These are phyloP conservation scores for Leptopilina drosophilae DNA, from an alignment of 2,888 invertebrate genomes.

Conservation along the genomic window DNA sequence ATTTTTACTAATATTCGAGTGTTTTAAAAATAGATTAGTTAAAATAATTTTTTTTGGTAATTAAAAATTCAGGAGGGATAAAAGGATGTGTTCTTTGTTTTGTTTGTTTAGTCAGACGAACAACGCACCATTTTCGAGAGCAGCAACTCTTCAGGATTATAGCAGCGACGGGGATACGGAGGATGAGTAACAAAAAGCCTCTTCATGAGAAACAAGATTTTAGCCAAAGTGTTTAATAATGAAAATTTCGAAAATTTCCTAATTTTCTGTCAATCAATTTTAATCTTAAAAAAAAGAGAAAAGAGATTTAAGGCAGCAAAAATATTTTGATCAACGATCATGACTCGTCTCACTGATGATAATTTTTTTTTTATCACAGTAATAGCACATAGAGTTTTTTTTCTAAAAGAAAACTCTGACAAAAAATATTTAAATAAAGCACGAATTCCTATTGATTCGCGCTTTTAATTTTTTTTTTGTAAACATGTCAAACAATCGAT, in stretches of 20 bases:
- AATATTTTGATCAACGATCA: not conserved
- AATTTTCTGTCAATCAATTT: conserved; percentile 1
- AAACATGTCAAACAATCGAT: conserved; percentile 8
- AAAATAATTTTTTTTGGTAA: not conserved
- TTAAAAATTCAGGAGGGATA: not conserved
- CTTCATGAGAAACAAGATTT: conserved; percentile 36
- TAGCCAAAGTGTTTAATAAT: not conserved
- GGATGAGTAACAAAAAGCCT: conserved; percentile 85
- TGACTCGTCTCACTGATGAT: conserved; percentile 10
- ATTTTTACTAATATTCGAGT: not conserved
- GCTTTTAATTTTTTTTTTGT: conserved; percentile 52
- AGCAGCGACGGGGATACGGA: conserved; percentile 95
- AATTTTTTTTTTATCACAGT: conserved; percentile 8
- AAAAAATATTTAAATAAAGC: not conserved
- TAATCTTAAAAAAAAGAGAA: not conserved
- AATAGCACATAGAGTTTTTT: conserved; percentile 3
- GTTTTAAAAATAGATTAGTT: too few relatives aligned
- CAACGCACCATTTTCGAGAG: conserved; percentile 79
- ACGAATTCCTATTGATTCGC: conserved; percentile 64
- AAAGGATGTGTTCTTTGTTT: conserved; percentile 1
- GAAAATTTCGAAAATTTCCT: not conserved
- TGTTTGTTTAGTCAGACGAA: conserved; percentile 76
- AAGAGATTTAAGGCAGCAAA: conserved; percentile 11
- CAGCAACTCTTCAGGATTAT: conserved; percentile 83
- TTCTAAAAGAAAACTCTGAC: not conserved